Evolutionary conservation across 2,113 vertebrate genomes (phyloP), one percentile per base, ranked within the genome.

Genomic region (Kryptolebias marmoratus): DNA sequence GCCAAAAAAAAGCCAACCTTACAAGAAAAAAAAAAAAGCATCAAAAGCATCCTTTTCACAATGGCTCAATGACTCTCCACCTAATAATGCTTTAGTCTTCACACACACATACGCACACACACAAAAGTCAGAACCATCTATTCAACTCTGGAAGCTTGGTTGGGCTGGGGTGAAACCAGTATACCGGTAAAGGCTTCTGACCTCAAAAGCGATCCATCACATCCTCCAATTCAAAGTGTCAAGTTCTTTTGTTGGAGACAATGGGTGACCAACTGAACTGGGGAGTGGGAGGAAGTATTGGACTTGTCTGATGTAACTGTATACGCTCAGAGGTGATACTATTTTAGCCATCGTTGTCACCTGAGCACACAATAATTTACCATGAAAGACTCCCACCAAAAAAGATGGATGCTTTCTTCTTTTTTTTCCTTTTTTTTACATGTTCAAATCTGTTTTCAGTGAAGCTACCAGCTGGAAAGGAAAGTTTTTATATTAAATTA

Each of bases 231-330:
- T 90, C 90, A 91, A 85, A 87, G 86, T 91, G 91, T 91, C 91
- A 90, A 80, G 79, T 76, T 87, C 89, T 84, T 88, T 91, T 92
- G 90, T 91, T 56, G 15, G 44, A 77, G 56, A 92, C 91, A 91
- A 92, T 86, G 55, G 82, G 65, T 67, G 62, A 90, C 85, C 87
- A 85, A 86, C 88, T 82, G 84, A 90, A 90, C 74, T 88, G 87
- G 90, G 91, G 90, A 91, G 88, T 87, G 89, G 87, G 88, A 92
- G 89, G 90, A 91, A 92, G 91, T 91, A 90, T 89, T 90, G 86
- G 89, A 91, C 89, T 89, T 92, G 91, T 91, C 81, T 90, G 87
- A 82, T 90, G 91, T 90, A 91, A 92, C 88, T 82, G 84, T 90
- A 91, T 84, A 86, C 75, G 81, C 81, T 81, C 42, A 50, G 85